phyloP scores from a whole-genome alignment of 2,888 invertebrate species.

The Apodemia duryi region DNA sequence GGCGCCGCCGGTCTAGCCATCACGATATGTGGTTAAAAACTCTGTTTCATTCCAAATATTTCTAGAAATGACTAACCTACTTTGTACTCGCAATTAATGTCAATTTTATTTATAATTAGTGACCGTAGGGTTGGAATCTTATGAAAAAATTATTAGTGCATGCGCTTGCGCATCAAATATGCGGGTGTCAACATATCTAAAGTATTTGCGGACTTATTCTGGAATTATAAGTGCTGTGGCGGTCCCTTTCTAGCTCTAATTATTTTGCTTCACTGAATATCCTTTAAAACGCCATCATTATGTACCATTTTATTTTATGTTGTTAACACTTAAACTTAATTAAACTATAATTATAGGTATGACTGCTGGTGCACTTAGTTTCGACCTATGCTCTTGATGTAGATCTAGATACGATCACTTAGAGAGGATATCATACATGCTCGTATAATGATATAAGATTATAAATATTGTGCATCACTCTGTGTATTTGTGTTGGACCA shows the following conservation, averaged over 20 bases:
- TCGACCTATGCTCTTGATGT: not conserved
- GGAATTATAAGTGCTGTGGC: slow-evolving; percentile 37
- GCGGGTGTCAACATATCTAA: slow-evolving; percentile 36
- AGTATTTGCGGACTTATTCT: slow-evolving; percentile 34
- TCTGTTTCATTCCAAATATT: slow-evolving; percentile 35
- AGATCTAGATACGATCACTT: not conserved
- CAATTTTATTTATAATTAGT: slow-evolving; percentile 72
- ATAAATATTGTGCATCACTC: no score
- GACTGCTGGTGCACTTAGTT: not conserved
- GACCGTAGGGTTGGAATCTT: slow-evolving; percentile 36
- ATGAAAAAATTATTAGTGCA: slow-evolving; percentile 49
- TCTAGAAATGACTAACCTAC: slow-evolving; percentile 71
- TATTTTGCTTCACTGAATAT: slow-evolving; percentile 31
- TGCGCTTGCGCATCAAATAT: slow-evolving; percentile 33
- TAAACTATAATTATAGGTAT: slow-evolving; percentile 23
- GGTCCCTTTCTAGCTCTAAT: slow-evolving; percentile 37
- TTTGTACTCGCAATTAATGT: slow-evolving; percentile 67
- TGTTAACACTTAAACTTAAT: slow-evolving; percentile 31
- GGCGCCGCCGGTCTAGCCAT: not conserved
- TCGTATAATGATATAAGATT: no score
- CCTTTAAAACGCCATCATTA: slow-evolving; percentile 33
- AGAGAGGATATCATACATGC: no score
- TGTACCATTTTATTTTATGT: slow-evolving; percentile 33
- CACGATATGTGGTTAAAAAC: slow-evolving; percentile 9
- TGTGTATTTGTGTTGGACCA: no score